phyloP scores from a whole-genome alignment of 2,113 vertebrate species.

The Sebastes fasciatus region DNA sequence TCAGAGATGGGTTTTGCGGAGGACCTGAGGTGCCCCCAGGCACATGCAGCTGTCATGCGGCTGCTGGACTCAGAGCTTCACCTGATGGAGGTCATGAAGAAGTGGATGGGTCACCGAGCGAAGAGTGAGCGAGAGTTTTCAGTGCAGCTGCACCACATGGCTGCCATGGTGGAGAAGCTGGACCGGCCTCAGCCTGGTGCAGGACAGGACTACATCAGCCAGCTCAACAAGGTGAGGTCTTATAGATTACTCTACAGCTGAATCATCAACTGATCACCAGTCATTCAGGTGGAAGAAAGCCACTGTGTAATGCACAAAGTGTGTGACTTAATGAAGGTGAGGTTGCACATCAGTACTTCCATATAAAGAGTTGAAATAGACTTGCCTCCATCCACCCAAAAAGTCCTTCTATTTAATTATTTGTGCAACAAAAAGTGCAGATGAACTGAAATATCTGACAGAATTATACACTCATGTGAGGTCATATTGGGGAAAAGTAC shows the following conservation, averaged over 20 bases:
- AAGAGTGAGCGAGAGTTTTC: constrained; percentile 95
- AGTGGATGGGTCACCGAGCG: constrained; percentile 94
- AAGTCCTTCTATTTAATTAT: background rate
- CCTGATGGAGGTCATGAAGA: constrained; percentile 95
- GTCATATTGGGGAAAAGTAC: background rate
- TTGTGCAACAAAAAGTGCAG: background rate
- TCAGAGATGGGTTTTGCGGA: constrained; percentile 90
- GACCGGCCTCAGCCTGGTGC: constrained; percentile 82
- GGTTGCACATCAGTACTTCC: background rate
- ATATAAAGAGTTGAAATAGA: background rate
- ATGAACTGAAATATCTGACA: background rate
- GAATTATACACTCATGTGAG: background rate
- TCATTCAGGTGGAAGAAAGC: background rate
- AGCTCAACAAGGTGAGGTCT: constrained; percentile 86
- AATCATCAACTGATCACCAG: background rate
- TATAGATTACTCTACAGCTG: background rate
- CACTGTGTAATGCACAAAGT: background rate
- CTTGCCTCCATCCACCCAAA: too few relatives aligned
- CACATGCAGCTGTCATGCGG: constrained; percentile 87
- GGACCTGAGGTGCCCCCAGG: constrained; percentile 90
- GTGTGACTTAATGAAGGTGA: background rate
- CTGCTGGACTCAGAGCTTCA: constrained; percentile 94
- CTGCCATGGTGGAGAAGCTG: constrained; percentile 85
- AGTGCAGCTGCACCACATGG: constrained; percentile 92
- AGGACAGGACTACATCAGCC: constrained; percentile 80